phyloP scores from a whole-genome alignment of 2,113 vertebrate genomes.

The Gavialis gangeticus region DNA sequence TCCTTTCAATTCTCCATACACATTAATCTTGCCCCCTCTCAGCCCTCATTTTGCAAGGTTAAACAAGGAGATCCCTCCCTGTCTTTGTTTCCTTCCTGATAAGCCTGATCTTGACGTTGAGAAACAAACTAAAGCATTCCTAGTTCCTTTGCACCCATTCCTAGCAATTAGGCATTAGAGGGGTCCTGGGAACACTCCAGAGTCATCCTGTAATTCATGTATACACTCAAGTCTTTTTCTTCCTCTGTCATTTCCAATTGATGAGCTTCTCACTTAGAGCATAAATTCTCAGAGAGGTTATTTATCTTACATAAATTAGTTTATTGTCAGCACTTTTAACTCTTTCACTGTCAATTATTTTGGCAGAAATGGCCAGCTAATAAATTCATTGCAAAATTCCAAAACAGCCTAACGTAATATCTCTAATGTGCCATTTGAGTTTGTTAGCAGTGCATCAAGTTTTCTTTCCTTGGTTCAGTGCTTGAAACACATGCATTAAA shows the following conservation, averaged over 20 bases:
- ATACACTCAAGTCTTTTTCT: neutral
- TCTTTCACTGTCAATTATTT: neutral
- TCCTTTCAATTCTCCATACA: neutral
- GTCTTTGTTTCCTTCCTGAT: neutral
- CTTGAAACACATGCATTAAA: neutral
- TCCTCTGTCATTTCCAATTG: neutral
- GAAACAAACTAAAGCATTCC: too few relatives aligned
- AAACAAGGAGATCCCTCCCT: neutral
- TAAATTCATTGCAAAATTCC: neutral
- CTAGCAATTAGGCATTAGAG: too few relatives aligned
- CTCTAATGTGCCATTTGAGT: neutral
- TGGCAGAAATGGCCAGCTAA: neutral
- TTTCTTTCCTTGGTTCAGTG: neutral
- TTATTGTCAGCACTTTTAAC: neutral
- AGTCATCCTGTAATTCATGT: neutral
- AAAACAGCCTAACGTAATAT: neutral
- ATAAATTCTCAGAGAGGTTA: neutral
- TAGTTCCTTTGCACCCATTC: too few relatives aligned
- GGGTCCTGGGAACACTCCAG: neutral
- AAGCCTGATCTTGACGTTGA: neutral
- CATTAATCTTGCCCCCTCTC: neutral
- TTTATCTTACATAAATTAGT: neutral
- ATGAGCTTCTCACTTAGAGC: neutral
- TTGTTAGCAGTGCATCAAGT: neutral
- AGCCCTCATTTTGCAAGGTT: neutral